These are phyloP conservation scores for Ichneumoninae sp. DNA, from an alignment of 2,888 invertebrate genomes.

Conservation along the genomic window DNA sequence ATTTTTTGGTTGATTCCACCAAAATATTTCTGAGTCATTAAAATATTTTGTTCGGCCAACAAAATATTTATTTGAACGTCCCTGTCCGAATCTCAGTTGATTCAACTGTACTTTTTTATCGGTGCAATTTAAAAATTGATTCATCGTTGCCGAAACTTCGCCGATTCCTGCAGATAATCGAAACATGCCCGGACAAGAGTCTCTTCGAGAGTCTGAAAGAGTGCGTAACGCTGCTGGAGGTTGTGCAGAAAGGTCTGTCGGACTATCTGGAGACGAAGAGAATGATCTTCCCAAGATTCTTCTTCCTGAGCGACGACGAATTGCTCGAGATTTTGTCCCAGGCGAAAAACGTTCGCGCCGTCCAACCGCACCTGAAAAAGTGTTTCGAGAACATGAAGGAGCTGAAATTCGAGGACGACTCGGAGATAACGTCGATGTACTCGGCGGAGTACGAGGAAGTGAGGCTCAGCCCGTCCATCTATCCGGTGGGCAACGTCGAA, in stretches of 20 bases:
- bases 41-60: too few species aligned
- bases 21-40: too few species aligned
- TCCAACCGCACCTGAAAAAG: slow-evolving; percentile 93
- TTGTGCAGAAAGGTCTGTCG: slow-evolving; percentile 91
- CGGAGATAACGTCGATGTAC: slow-evolving; percentile 90
- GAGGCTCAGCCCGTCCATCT: slow-evolving; percentile 87
- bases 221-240: slow-evolving; percentile 89
- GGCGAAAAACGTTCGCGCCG: slow-evolving; percentile 90
- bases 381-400: slow-evolving; percentile 92
- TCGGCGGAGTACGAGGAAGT: slow-evolving; percentile 92
- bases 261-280: slow-evolving; percentile 93
- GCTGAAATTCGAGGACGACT: slow-evolving; percentile 89
- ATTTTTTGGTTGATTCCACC: too few species aligned
- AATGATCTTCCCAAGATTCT: slow-evolving; percentile 90
- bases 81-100: too few species aligned
- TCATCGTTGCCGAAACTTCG: neutral
- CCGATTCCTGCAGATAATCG: slow-evolving; percentile 86
- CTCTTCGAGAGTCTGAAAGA: slow-evolving; percentile 90
- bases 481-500: slow-evolving; percentile 91
- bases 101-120: too few species aligned
- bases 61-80: too few species aligned
- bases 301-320: slow-evolving; percentile 94
- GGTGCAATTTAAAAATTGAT: neutral
- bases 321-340: slow-evolving; percentile 92
- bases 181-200: slow-evolving; percentile 87